Evolutionary conservation across 2,888 invertebrate genomes (phyloP).

Genomic region (Rapana venosa): DNA sequence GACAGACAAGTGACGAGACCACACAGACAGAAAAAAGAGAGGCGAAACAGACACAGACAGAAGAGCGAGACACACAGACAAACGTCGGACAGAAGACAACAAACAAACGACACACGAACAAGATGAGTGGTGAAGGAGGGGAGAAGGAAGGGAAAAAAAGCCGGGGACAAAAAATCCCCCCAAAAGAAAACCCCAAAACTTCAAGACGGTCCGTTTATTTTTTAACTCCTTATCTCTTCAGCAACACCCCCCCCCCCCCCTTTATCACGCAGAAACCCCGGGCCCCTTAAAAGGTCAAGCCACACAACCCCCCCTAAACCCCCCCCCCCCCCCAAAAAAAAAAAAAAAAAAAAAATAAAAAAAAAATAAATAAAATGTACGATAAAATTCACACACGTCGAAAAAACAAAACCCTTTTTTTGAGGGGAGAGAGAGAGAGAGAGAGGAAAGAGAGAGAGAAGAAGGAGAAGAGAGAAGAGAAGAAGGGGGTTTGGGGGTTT

Average conservation of each 20-base stretch:
- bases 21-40: not conserved
- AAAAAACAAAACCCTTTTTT: not conserved
- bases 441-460: too few species aligned
- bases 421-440: not conserved
- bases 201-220: too few species aligned
- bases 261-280: too few species aligned
- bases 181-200: not conserved
- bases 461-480: too few species aligned
- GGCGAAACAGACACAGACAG: not conserved
- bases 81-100: not conserved
- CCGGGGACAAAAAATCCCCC: not conserved
- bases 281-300: too few species aligned
- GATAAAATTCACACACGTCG: not conserved
- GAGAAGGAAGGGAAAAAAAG: too few species aligned
- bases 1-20: not conserved
- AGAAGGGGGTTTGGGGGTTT: too few species aligned
- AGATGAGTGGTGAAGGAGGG: too few species aligned
- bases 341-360: not conserved
- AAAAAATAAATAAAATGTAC: not conserved
- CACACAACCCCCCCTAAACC: not conserved
- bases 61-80: not conserved
- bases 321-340: not conserved
- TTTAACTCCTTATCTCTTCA: too few species aligned
- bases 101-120: too few species aligned
- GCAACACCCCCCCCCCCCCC: too few species aligned